These are phyloP conservation scores for Lithophane semibrunnea DNA, from an alignment of 2,888 invertebrate species.

Conservation along the genomic window DNA sequence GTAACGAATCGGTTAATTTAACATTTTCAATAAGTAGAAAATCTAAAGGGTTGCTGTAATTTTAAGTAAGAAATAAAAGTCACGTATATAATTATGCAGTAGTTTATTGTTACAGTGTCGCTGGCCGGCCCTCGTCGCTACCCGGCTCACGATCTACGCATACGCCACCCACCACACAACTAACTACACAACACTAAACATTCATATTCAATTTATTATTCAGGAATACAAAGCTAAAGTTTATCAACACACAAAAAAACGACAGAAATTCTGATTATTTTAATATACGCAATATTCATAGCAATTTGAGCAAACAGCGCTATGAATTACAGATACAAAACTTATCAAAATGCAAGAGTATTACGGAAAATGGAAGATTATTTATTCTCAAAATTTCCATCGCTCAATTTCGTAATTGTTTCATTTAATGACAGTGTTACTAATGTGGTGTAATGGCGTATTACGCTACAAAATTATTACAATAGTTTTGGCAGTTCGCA, in stretches of 20 bases:
- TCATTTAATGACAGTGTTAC: constrained; percentile 17
- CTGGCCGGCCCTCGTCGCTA: constrained; percentile 76
- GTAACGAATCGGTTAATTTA: not conserved
- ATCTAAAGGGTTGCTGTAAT: not conserved
- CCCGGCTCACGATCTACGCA: constrained; percentile 74
- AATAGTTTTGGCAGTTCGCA: constrained; percentile 90
- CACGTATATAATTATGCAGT: constrained; percentile 84
- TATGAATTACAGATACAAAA: constrained; percentile 20
- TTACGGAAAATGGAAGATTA: constrained; percentile 12
- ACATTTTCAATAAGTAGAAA: not conserved
- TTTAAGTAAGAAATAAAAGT: constrained; percentile 65
- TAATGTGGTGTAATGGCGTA: constrained; percentile 68
- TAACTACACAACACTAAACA: constrained; percentile 39
- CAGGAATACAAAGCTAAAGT: constrained; percentile 7
- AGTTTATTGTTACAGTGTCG: constrained; percentile 88
- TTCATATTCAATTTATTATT: constrained; percentile 22
- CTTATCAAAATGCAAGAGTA: constrained; percentile 25
- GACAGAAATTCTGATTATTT: constrained; percentile 22
- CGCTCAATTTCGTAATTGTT: constrained; percentile 9
- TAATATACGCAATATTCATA: constrained; percentile 14
- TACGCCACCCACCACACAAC: constrained; percentile 67
- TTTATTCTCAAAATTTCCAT: constrained; percentile 25
- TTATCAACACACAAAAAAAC: constrained; percentile 32
- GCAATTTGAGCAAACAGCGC: constrained; percentile 53
- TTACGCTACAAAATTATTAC: constrained; percentile 86